Evolutionary conservation across 2,113 vertebrate genomes (phyloP).

Genomic region (Pseudopipra pipra): DNA sequence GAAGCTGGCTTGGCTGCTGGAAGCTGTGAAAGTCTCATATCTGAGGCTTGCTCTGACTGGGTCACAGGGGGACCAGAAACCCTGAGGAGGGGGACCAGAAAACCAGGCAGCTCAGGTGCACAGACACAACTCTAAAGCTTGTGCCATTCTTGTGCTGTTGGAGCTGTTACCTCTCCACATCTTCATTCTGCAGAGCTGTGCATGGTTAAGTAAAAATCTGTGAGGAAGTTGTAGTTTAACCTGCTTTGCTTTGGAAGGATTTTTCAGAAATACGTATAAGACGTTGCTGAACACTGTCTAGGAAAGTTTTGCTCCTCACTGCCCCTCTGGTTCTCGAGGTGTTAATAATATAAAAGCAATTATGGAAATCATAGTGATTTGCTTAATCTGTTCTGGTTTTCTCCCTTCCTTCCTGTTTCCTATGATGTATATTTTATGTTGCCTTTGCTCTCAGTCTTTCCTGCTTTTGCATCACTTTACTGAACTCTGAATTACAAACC

Average conservation of each 20-base stretch:
- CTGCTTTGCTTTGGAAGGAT: neutral
- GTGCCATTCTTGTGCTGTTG: neutral
- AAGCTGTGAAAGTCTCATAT: neutral
- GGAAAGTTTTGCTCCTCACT: neutral
- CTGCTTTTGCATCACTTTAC: constrained; percentile 1
- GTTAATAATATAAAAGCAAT: constrained; percentile 23
- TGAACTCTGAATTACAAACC: constrained; percentile 3
- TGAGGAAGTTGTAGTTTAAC: neutral
- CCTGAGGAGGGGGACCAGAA: neutral
- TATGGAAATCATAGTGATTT: constrained; percentile 15
- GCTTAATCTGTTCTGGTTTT: neutral
- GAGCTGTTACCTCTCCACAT: neutral
- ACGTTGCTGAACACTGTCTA: neutral
- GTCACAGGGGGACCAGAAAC: neutral
- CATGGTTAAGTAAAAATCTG: neutral
- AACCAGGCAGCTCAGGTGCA: neutral
- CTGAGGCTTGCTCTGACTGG: neutral
- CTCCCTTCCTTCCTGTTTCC: neutral
- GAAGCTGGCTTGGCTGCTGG: neutral
- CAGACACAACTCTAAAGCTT: neutral
- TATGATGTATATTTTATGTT: constrained; percentile 42
- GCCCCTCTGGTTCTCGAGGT: neutral
- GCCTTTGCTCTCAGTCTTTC: constrained; percentile 10
- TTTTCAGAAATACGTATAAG: accelerated
- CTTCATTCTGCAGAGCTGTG: neutral